These are phyloP conservation scores for Xestia c-nigrum DNA, from an alignment of 2,888 invertebrate species.

Conservation along the genomic window DNA sequence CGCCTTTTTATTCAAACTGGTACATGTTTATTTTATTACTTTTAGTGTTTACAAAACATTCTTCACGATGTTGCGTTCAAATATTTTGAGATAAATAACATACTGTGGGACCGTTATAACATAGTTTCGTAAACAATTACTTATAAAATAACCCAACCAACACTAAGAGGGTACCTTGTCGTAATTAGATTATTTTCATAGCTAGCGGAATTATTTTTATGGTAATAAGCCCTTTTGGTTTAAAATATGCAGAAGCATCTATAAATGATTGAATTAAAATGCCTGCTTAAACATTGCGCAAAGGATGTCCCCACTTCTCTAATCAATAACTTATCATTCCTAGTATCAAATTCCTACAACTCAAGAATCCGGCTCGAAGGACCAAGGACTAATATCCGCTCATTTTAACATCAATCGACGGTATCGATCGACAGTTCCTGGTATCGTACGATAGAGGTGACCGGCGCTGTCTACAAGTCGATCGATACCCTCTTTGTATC, in stretches of 20 bases:
- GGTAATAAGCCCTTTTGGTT: neutral
- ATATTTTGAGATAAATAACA: slow-evolving; percentile 32
- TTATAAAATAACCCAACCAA: neutral
- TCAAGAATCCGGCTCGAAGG: slow-evolving; percentile 5
- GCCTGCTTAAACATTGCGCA: neutral
- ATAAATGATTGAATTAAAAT: neutral
- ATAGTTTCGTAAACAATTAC: neutral
- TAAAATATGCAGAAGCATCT: neutral
- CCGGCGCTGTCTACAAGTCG: slow-evolving; percentile 10
- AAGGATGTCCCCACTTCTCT: neutral
- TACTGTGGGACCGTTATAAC: slow-evolving; percentile 1
- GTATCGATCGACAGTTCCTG: slow-evolving; percentile 21
- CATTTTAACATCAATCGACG: slow-evolving; percentile 10
- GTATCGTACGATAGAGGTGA: slow-evolving; percentile 25
- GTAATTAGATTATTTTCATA: neutral
- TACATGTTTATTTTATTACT: slow-evolving; percentile 42
- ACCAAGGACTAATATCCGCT: slow-evolving; percentile 22
- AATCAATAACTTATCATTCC: neutral
- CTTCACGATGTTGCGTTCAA: neutral
- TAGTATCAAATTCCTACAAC: slow-evolving; percentile 1
- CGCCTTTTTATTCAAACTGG: slow-evolving; percentile 42
- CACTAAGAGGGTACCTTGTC: neutral
- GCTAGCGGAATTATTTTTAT: neutral
- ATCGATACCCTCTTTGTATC: slow-evolving; percentile 18
- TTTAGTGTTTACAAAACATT: slow-evolving; percentile 13